phyloP scores from a whole-genome alignment of 2,888 invertebrate genomes.

The Calameuta pallipes region DNA sequence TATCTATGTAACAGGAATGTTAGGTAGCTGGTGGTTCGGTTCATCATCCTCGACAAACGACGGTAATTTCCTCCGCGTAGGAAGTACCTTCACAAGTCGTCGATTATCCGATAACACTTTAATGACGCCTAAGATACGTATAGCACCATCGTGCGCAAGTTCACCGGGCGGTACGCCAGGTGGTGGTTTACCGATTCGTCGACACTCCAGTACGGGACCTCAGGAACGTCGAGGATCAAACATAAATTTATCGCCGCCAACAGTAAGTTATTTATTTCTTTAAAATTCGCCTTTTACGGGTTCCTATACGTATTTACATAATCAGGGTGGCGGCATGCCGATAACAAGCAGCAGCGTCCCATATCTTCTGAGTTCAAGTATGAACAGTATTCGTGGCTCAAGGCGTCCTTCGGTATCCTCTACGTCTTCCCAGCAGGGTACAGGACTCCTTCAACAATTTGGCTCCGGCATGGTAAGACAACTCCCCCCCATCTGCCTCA shows the following conservation, averaged over 20 bases:
- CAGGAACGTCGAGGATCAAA: conserved; percentile 88
- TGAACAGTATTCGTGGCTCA: conserved; percentile 78
- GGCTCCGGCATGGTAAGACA: conserved; percentile 95
- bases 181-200: conserved; percentile 83
- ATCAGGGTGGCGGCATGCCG: conserved; percentile 89
- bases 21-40: conserved; percentile 87
- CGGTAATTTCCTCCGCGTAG: conserved; percentile 85
- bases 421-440: conserved; percentile 75
- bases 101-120: conserved; percentile 92
- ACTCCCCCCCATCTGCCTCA: conserved; percentile 75
- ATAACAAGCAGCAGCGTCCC: conserved; percentile 91
- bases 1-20: conserved; percentile 66
- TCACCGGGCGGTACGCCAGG: conserved; percentile 79
- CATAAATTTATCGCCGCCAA: conserved; percentile 88
- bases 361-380: conserved; percentile 83
- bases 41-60: conserved; percentile 86
- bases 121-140: conserved; percentile 89
- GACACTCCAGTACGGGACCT: conserved; percentile 92
- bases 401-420: conserved; percentile 80
- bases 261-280: conserved; percentile 71
- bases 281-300: neutral
- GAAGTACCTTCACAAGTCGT: conserved; percentile 82
- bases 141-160: conserved; percentile 89
- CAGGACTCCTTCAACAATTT: conserved; percentile 86
- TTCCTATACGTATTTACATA: neutral